Conservation (phyloP, 2,797 vertebrate genomes). For the Gymnothorax javanicus region DNA sequence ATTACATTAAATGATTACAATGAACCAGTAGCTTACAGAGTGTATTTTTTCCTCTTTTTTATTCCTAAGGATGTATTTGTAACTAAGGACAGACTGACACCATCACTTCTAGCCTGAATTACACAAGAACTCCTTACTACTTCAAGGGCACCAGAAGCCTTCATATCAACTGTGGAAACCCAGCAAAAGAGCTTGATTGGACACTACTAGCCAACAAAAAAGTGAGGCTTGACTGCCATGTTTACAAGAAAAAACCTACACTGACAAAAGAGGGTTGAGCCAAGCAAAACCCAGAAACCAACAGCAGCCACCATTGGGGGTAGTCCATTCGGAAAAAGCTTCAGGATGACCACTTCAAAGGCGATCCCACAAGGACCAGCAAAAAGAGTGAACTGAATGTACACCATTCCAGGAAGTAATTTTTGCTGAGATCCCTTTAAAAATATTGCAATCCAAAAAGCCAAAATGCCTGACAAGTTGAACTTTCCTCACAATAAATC, state of each 20-base stretch:
- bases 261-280: background rate
- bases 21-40: background rate
- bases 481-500: background rate
- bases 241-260: background rate
- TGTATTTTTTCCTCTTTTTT: background rate
- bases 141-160: background rate
- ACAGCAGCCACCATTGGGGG: background rate
- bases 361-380: background rate
- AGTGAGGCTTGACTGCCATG: background rate
- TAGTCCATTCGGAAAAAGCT: background rate
- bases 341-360: conserved; percentile 8
- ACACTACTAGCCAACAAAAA: background rate
- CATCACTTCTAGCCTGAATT: background rate
- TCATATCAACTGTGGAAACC: background rate
- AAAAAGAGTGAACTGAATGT: background rate
- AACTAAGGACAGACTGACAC: background rate
- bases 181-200: background rate
- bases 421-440: conserved; percentile 1
- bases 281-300: background rate
- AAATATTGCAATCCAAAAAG: background rate
- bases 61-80: background rate
- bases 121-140: background rate
- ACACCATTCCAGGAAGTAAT: conserved; percentile 13
- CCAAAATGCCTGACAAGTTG: conserved; percentile 9
- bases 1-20: background rate